These are phyloP conservation scores for Glossophaga mutica DNA, from an alignment of 2,797 vertebrate genomes.

Conservation along the genomic window DNA sequence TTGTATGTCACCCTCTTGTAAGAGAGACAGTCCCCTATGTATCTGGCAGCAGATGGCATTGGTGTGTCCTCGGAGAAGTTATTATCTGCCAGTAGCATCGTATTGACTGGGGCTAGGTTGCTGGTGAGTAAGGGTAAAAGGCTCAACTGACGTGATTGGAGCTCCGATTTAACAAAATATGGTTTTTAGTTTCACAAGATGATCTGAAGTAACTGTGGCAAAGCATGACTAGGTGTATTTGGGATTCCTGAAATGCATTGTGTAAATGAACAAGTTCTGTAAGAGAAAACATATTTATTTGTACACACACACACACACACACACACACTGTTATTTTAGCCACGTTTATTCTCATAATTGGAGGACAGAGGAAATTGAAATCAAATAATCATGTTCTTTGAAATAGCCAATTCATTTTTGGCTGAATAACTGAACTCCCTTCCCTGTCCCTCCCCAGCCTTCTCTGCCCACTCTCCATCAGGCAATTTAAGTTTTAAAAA, in stretches of 20 bases:
- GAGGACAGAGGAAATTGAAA: background rate
- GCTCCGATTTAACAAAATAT: constrained; percentile 46
- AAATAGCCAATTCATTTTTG: constrained; percentile 27
- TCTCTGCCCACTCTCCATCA: background rate
- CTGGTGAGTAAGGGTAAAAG: constrained; percentile 64
- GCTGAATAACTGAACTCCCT: background rate
- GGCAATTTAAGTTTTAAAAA: background rate
- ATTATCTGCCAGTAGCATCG: constrained; percentile 66
- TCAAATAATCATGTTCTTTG: constrained; percentile 34
- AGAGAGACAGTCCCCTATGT: background rate
- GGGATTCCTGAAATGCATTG: background rate
- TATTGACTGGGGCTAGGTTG: constrained; percentile 67
- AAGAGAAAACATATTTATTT: background rate
- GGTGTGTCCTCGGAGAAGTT: constrained; percentile 66
- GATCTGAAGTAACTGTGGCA: background rate
- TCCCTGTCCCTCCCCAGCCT: background rate
- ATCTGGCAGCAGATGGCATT: constrained; percentile 42
- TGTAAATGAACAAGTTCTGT: background rate
- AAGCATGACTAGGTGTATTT: background rate
- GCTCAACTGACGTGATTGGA: background rate
- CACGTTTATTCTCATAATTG: background rate
- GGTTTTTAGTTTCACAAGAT: background rate
- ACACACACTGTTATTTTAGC: background rate
- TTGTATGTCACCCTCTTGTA: background rate
- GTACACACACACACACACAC: background rate